Base-by-base conservation (phyloP, 2,113 vertebrate species). In the Struthio camelus region DNA sequence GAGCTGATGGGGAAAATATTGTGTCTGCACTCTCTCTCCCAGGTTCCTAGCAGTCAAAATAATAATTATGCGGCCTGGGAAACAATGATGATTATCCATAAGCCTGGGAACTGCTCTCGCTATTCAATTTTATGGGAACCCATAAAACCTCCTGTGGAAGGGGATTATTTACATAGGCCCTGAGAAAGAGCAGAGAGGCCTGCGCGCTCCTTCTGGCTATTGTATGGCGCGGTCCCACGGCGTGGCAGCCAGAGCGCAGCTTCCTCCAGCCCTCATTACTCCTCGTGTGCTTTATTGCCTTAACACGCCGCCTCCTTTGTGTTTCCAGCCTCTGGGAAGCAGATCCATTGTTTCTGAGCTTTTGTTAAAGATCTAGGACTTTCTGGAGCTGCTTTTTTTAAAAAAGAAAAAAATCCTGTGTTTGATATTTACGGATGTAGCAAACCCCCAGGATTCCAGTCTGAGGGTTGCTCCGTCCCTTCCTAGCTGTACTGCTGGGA, bases 121-220 rank as follows among this genome's bases (percentile, higher is more conserved):
- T 95, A 44, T 96, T 95, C 76, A 83, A 69, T 82, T 91, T 93
- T 88, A 93, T 83, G 80, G 85, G 91, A 97, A 96, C 92, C 87
- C 56, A 83, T 87, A 78, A 2, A 4, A 44, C 36, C 65, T 94
- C 22, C 69, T 9, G 11, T 95, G 82, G 93, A 95, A 93, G 30
- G 85, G 69, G 72, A 95, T 97, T 97, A 97, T 97, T 97, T 96
- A 94, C 90, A 82, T 94, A 94, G 87, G 38, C 38, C 54, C 82
- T 97, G 97, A 97, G 97, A 97, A 96, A 97, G 84, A 87, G 25
- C 76, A 2, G 19, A 87, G 89, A 80, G 95, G 79, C 64, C 76
- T 32, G 14, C 13, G 2, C 64, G 79, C 89, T 95, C 82, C 96
- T 96, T 94, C 90, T 90, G 76, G 82, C 82, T 93, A 97, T 96